Percentiles rank a stretch among this genome's conserved stretches.
These are phyloP conservation scores for Andricus curvator DNA, from an alignment of 2,888 invertebrate species.

Conservation along the genomic window DNA sequence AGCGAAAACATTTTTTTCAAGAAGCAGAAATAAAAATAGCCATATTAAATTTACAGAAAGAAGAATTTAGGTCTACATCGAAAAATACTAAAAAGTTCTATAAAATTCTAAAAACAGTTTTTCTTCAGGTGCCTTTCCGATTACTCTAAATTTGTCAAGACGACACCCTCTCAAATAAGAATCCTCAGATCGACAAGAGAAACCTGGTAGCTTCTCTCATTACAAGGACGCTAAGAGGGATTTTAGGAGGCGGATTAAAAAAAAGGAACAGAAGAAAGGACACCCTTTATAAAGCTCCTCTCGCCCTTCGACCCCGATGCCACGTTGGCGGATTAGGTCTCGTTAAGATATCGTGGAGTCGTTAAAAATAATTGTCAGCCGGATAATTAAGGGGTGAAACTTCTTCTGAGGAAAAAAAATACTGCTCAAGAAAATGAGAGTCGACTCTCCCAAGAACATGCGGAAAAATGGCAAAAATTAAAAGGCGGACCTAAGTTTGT, in stretches of 20 bases:
- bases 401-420: conserved; percentile 56
- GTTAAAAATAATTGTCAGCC: conserved; percentile 77
- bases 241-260: conserved; percentile 59
- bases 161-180: neutral
- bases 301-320: conserved; percentile 58
- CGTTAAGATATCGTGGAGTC: conserved; percentile 73
- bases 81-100: neutral
- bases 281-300: conserved; percentile 57
- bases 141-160: conserved; percentile 18
- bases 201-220: conserved; percentile 51
- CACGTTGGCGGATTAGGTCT: conserved; percentile 70
- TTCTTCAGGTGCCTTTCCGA: neutral
- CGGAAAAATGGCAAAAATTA: neutral
- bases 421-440: conserved; percentile 47
- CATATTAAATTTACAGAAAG: neutral
- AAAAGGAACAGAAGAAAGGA: conserved; percentile 49
- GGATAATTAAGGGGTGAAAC: conserved; percentile 74
- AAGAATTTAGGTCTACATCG: neutral
- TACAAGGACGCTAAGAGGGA: conserved; percentile 49
- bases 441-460: conserved; percentile 13
- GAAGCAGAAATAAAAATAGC: neutral
- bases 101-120: neutral
- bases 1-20: neutral
- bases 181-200: conserved; percentile 27
- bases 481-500: neutral